These are phyloP conservation scores for Hippocampus comes DNA, from an alignment of 2,113 vertebrate species.

Conservation along the genomic window DNA sequence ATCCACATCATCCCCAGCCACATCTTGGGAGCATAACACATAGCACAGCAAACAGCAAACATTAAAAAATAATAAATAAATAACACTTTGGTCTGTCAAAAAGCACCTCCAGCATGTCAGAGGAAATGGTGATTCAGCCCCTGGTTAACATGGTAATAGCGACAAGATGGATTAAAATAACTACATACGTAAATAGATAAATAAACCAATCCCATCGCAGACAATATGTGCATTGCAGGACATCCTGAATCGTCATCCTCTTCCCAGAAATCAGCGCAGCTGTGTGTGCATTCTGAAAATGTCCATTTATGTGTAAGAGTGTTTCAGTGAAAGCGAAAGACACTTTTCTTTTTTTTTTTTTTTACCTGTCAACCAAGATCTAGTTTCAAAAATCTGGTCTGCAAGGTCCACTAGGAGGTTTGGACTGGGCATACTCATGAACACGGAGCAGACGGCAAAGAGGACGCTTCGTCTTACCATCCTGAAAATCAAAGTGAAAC, in stretches of 20 bases:
- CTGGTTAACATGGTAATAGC: conserved; percentile 2
- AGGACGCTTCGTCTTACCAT: conserved; percentile 86
- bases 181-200: conserved; percentile 19
- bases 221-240: conserved; percentile 44
- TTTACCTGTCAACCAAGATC: conserved; percentile 87
- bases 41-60: conserved; percentile 8
- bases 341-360: not conserved
- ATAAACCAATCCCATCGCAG: conserved; percentile 33
- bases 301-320: conserved; percentile 9
- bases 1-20: conserved; percentile 83
- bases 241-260: conserved; percentile 51
- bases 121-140: not conserved
- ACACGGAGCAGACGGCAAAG: conserved; percentile 78
- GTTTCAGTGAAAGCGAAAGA: conserved; percentile 15
- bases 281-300: conserved; percentile 24
- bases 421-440: conserved; percentile 79
- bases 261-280: conserved; percentile 59
- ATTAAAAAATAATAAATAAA: not conserved
- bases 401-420: conserved; percentile 77
- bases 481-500: conserved; percentile 61
- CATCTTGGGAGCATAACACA: conserved; percentile 68
- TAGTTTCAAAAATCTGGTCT: conserved; percentile 83
- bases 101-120: not conserved
- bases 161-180: conserved; percentile 8
- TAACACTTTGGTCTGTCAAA: conserved; percentile 3